These are phyloP conservation scores for Octodon degus DNA, from an alignment of 2,113 vertebrate species.

Conservation along the genomic window DNA sequence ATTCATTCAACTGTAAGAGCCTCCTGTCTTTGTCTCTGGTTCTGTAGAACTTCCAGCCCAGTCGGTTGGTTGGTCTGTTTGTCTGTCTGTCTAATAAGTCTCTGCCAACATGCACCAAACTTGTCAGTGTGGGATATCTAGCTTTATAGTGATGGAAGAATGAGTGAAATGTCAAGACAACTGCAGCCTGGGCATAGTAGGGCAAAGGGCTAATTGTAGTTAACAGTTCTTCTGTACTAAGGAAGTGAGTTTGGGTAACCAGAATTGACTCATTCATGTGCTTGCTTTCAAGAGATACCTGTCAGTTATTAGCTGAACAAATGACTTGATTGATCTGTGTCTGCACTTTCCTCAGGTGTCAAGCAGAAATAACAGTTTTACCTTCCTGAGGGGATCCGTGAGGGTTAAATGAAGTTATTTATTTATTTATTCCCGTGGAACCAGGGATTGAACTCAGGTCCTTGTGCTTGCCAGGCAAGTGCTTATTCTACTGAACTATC, in stretches of 20 bases:
- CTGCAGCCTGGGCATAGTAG: not conserved
- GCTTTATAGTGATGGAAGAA: not conserved
- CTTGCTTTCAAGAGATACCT: not conserved
- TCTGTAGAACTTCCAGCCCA: not conserved
- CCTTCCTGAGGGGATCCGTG: not conserved
- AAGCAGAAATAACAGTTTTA: not conserved
- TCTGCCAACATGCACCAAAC: not conserved
- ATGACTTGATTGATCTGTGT: not conserved
- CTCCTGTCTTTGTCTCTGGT: not conserved
- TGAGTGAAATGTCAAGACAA: not conserved
- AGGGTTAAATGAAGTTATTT: not conserved
- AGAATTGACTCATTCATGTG: not conserved
- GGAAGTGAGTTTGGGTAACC: not conserved
- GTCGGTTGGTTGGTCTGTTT: too few species aligned
- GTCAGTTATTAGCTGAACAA: not conserved
- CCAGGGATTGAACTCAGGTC: too few species aligned
- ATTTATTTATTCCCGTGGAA: too few species aligned
- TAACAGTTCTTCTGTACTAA: not conserved
- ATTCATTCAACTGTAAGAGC: not conserved
- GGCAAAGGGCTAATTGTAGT: not conserved
- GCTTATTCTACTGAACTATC: too few species aligned
- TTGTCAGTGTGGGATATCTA: not conserved
- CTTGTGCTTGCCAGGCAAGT: too few species aligned
- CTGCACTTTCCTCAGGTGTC: not conserved
- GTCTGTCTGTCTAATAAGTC: not conserved